Percentiles rank a stretch among this genome's conserved stretches.
These are phyloP conservation scores for Shargacucullia verbasci DNA, from an alignment of 2,888 invertebrate species.

Conservation along the genomic window DNA sequence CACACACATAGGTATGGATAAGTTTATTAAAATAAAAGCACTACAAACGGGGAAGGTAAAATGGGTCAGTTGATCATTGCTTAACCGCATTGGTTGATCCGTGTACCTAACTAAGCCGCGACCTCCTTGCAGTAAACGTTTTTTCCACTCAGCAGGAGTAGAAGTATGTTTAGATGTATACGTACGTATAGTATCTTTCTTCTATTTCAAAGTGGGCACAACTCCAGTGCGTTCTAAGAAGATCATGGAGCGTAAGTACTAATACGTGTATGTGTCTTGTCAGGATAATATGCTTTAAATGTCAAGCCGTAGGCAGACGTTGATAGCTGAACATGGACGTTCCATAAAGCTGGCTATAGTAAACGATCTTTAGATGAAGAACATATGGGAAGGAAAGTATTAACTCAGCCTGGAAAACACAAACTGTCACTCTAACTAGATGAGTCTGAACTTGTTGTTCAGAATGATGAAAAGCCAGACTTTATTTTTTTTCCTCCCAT, in stretches of 20 bases:
- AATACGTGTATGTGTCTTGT: not conserved
- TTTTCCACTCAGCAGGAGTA: constrained; percentile 34
- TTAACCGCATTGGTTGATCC: constrained; percentile 43
- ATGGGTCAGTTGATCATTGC: constrained; percentile 50
- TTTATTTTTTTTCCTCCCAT: constrained; percentile 31
- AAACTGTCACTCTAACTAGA: not conserved
- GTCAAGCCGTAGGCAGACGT: too few species aligned
- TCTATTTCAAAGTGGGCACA: constrained; percentile 28
- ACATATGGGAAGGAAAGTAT: too few species aligned
- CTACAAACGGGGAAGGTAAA: constrained; percentile 23
- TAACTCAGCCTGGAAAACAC: too few species aligned
- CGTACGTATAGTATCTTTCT: constrained; percentile 25
- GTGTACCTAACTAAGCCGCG: constrained; percentile 43
- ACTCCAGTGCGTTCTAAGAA: constrained; percentile 21
- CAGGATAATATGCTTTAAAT: constrained; percentile 2
- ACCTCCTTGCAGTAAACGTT: constrained; percentile 43
- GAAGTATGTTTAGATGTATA: not conserved
- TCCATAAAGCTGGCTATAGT: too few species aligned
- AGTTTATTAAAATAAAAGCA: constrained; percentile 4
- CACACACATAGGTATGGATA: constrained; percentile 6
- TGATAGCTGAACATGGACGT: too few species aligned
- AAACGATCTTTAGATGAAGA: too few species aligned
- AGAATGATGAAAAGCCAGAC: constrained; percentile 17
- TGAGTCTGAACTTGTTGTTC: constrained; percentile 14
- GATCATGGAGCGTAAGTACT: constrained; percentile 3